Evolutionary conservation across 2,797 vertebrate species (phyloP).

Genomic region (Malacoctenus gilli): DNA sequence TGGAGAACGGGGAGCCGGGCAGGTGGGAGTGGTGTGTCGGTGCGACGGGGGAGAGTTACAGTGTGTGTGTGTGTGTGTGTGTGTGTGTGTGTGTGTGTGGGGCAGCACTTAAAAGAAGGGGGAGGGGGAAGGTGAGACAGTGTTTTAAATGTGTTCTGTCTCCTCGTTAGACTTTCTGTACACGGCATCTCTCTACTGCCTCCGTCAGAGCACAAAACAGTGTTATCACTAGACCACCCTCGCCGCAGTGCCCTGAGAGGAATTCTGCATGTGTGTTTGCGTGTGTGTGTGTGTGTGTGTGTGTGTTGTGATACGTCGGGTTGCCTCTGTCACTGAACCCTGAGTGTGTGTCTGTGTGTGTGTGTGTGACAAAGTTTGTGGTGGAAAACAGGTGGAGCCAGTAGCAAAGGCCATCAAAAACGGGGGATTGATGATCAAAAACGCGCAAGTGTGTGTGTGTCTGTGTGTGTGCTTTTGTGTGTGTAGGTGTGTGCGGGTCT

Average conservation of each 20-base stretch:
- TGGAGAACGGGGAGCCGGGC: conserved; percentile 32
- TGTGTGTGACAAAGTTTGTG: conserved; percentile 16
- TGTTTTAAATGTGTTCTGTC: conserved; percentile 15
- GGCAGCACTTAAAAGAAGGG: too few relatives aligned
- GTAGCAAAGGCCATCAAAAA: conserved; percentile 67
- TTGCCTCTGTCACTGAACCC: conserved; percentile 59
- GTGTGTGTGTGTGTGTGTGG: conserved; percentile 59
- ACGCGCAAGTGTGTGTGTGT: conserved; percentile 19
- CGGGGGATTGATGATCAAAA: conserved; percentile 48
- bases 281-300: conserved; percentile 4
- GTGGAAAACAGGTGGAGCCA: conserved; percentile 52
- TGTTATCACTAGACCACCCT: conserved; percentile 70
- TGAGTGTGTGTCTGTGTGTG: conserved; percentile 45
- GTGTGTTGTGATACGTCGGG: too few relatives aligned
- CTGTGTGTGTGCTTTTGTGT: not conserved
- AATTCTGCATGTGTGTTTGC: conserved; percentile 47
- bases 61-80: conserved; percentile 66
- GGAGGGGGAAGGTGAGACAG: not conserved
- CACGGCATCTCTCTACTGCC: conserved; percentile 56
- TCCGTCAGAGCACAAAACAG: conserved; percentile 66
- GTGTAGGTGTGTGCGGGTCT: conserved; percentile 42
- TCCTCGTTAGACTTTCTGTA: conserved; percentile 47
- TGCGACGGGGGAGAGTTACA: conserved; percentile 49
- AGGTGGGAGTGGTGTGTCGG: conserved; percentile 19
- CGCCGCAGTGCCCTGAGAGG: conserved; percentile 72